Conservation (phyloP, 2,888 invertebrate species). For the Caenorhabditis sulstoni region DNA sequence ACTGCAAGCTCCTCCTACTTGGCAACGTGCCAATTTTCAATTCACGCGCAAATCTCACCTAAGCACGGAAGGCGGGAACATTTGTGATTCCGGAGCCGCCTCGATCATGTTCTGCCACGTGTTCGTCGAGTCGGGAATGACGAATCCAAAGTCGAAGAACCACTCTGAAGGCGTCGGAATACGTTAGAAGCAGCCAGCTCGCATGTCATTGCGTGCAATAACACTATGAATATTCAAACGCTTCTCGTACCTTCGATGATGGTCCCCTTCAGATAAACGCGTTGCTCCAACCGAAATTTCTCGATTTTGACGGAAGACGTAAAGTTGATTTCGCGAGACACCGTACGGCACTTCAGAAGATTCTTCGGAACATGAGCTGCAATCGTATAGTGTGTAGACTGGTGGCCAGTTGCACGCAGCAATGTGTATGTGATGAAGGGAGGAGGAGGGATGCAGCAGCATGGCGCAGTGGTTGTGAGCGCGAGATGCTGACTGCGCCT, state of each 20-base stretch:
- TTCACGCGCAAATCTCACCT: slow-evolving; percentile 86
- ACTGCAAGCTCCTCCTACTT: no score
- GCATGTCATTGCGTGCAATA: slow-evolving; percentile 28
- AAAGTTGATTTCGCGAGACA: slow-evolving; percentile 84
- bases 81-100: slow-evolving; percentile 98
- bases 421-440: slow-evolving; percentile 6
- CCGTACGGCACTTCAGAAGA: slow-evolving; percentile 91
- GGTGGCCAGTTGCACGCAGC: neutral
- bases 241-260: slow-evolving; percentile 80
- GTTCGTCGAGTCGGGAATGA: slow-evolving; percentile 97
- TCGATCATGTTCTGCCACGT: slow-evolving; percentile 99
- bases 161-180: slow-evolving; percentile 85
- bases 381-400: slow-evolving; percentile 50
- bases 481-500: neutral
- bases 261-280: slow-evolving; percentile 84
- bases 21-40: neutral
- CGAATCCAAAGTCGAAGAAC: slow-evolving; percentile 99
- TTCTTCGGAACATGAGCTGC: slow-evolving; percentile 95
- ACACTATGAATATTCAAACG: slow-evolving; percentile 35
- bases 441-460: neutral
- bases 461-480: slow-evolving; percentile 51
- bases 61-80: slow-evolving; percentile 99
- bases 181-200: slow-evolving; percentile 2
- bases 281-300: slow-evolving; percentile 93
- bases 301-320: slow-evolving; percentile 90